Percentiles rank a stretch among this genome's conserved stretches.
These are phyloP conservation scores for Agapornis roseicollis DNA, from an alignment of 2,113 vertebrate species.

Conservation along the genomic window DNA sequence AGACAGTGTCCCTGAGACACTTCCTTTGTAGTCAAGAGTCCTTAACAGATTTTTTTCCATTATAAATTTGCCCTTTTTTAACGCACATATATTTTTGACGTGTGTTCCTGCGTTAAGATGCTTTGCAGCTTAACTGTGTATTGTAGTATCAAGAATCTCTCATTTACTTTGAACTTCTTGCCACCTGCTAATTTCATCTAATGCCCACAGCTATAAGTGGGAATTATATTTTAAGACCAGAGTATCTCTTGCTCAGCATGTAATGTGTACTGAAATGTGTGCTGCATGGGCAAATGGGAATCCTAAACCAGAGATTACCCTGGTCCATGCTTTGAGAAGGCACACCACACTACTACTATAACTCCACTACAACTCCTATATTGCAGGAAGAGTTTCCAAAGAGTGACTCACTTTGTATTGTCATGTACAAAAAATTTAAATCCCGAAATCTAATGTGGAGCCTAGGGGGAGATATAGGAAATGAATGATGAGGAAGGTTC, in stretches of 20 bases:
- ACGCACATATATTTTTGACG: not conserved
- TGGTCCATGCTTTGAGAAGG: not conserved
- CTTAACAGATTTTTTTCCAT: not conserved
- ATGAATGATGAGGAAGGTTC: not conserved
- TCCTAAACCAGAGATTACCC: not conserved
- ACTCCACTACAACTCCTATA: not conserved
- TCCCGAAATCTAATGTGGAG: not conserved
- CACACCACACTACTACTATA: not conserved
- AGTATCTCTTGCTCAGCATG: not conserved
- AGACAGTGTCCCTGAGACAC: not conserved
- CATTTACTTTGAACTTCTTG: not conserved
- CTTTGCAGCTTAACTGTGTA: not conserved
- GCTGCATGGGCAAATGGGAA: not conserved
- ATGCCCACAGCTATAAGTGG: not conserved
- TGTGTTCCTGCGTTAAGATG: not conserved
- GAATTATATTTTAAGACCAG: not conserved
- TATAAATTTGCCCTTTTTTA: not conserved
- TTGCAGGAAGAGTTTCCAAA: not conserved
- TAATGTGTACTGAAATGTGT: not conserved
- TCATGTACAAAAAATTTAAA: not conserved
- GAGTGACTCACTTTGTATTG: not conserved
- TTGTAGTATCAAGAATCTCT: not conserved
- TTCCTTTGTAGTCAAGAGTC: not conserved
- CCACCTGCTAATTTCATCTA: constrained; percentile 9
- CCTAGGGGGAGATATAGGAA: not conserved